phyloP scores from a whole-genome alignment of 2,113 vertebrate species.

The Pelvicachromis taeniatus region DNA sequence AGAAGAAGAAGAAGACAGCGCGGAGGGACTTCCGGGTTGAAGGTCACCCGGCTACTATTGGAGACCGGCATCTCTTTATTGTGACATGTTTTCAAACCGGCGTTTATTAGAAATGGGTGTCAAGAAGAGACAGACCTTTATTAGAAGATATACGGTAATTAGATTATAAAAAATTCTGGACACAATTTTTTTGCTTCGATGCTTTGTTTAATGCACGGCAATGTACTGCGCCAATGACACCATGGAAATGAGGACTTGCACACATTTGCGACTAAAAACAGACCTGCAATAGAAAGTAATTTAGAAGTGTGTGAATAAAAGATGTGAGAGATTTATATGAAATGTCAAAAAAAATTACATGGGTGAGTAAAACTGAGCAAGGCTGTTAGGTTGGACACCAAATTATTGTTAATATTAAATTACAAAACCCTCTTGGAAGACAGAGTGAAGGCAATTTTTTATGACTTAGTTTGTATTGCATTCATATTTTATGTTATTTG shows the following conservation, averaged over 20 bases:
- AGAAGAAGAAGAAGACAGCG: no score
- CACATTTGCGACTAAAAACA: accelerated
- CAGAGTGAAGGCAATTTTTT: background rate
- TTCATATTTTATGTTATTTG: background rate
- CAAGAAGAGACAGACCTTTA: no score
- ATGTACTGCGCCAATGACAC: background rate
- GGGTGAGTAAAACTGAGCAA: background rate
- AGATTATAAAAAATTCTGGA: background rate
- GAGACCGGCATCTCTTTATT: no score
- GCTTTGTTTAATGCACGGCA: background rate
- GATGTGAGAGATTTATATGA: no score
- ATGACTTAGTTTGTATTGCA: background rate
- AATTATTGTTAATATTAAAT: no score
- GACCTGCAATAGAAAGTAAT: background rate
- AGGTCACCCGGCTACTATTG: no score
- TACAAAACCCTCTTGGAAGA: background rate
- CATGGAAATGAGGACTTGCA: background rate
- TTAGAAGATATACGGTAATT: no score
- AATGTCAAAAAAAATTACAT: background rate
- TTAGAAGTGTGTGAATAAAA: background rate
- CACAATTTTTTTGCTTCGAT: background rate
- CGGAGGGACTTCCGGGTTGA: no score
- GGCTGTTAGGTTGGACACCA: no score
- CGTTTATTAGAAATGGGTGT: no score
- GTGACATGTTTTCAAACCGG: no score